Base-by-base conservation (phyloP, 35 echinoderm and acorn worm genomes). In the Apostichopus parvimensis region DNA sequence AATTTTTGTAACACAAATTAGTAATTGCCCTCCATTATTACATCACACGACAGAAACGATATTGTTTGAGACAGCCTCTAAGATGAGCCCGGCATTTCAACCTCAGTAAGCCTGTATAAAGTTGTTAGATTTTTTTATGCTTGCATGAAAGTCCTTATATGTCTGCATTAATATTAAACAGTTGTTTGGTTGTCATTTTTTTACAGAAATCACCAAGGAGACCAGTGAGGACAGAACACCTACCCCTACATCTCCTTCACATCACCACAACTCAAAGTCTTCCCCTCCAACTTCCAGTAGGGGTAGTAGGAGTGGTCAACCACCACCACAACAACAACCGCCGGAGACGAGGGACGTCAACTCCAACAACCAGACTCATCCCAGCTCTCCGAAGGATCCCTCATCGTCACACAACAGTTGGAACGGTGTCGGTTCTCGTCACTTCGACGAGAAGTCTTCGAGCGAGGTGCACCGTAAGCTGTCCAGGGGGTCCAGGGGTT, bases 181-280 rank as follows among this genome's bases (percentile, higher is more conserved):
- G 2, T 45, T 45, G 34, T 45, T 53, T 53, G 34, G 13, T 21
- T 87, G 10, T 87, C 22, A 23, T 14, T 62, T 12, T 12, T 64
- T 66, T 6, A 64, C 58, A 87, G 85, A 87, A 87, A 87, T 87
- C 8, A 87, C 85, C 54, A 87, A 87, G 64, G 85, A 87, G 59
- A 87, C 88, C 1, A 73, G 88, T 90, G 88, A 90, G 68, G 68
- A 90, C 66, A 64, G 88, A 15, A 90, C 66, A 14, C 73, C 88
- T 11, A 77, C 88, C 25, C 88, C 88, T 28, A 90, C 88, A 10
- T 90, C 88, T 15, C 88, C 88, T 15, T 77, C 88, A 10, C 20
- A 14, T 18, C 24, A 77, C 26, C 28, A 73, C 73, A 28, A 78
- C 73, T 24, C 21, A 25, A 55, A 53, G 53, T 77, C 64, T 73